Evolutionary conservation across 2,113 vertebrate species (phyloP).

Genomic region (Pelobates fuscus): DNA sequence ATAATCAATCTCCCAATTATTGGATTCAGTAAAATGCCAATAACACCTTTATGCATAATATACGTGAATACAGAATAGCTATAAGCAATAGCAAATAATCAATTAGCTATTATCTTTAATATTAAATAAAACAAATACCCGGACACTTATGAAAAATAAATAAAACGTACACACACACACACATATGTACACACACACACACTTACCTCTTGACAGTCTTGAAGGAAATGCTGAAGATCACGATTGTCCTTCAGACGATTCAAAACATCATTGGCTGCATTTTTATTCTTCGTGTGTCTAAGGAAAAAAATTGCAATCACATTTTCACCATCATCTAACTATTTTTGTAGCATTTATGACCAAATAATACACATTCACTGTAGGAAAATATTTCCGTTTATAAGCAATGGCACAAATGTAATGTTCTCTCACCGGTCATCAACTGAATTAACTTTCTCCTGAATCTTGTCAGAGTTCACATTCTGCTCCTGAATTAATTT

Average conservation of each 20-base stretch:
- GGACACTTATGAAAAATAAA: too few species aligned
- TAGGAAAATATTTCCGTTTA: neutral
- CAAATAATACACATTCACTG: neutral
- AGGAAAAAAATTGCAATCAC: neutral
- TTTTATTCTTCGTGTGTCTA: conserved; percentile 84
- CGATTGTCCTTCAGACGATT: conserved; percentile 86
- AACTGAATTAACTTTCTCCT: conserved; percentile 88
- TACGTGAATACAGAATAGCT: too few species aligned
- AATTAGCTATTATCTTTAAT: too few species aligned
- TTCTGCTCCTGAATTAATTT: conserved; percentile 81
- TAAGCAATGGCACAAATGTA: neutral
- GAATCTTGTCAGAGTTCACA: conserved; percentile 84
- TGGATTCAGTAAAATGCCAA: neutral
- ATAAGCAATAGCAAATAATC: too few species aligned
- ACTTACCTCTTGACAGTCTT: conserved; percentile 89
- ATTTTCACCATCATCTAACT: too few species aligned
- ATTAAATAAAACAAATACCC: too few species aligned
- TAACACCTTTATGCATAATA: too few species aligned
- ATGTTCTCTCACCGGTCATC: conserved; percentile 77
- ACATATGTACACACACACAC: neutral
- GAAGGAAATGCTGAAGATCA: conserved; percentile 90
- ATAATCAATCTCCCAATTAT: conserved; percentile 32
- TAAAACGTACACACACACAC: too few species aligned
- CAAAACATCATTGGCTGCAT: conserved; percentile 80
- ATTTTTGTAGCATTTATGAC: neutral